A percentile compares a stretch with the other conserved stretches of the same genome.
phyloP scores from a whole-genome alignment of 2,888 invertebrate species.

The Cryptus armator region DNA sequence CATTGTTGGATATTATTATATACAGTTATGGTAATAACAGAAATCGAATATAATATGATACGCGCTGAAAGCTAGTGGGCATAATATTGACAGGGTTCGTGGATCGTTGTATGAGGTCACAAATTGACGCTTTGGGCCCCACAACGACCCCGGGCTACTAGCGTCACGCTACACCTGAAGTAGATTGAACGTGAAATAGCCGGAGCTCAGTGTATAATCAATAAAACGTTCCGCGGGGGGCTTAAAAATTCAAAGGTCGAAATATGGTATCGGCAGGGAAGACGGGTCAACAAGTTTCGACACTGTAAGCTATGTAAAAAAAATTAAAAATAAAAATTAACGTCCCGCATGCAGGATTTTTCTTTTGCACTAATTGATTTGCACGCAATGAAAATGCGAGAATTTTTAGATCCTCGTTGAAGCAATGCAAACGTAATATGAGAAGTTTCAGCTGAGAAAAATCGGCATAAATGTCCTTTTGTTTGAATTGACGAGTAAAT shows the following conservation, averaged over 20 bases:
- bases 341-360: neutral
- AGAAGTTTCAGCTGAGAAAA: neutral
- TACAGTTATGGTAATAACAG: neutral
- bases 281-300: conserved; percentile 13
- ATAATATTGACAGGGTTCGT: conserved; percentile 55
- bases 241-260: conserved; percentile 47
- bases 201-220: conserved; percentile 35
- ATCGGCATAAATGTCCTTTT: neutral
- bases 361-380: conserved; percentile 23
- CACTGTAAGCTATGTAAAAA: conserved; percentile 14
- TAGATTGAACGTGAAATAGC: conserved; percentile 62
- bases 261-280: conserved; percentile 34
- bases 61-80: conserved; percentile 55
- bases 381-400: neutral
- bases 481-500: neutral
- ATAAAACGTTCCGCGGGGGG: conserved; percentile 43
- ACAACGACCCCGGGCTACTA: conserved; percentile 8
- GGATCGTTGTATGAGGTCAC: conserved; percentile 40
- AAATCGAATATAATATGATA: conserved; percentile 20
- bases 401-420: neutral
- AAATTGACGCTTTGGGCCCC: conserved; percentile 49
- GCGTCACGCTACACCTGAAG: conserved; percentile 47
- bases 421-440: neutral
- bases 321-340: neutral
- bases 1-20: conserved; percentile 26